Base-by-base conservation (phyloP, 2,113 vertebrate genomes). In the Clarias gariepinus region DNA sequence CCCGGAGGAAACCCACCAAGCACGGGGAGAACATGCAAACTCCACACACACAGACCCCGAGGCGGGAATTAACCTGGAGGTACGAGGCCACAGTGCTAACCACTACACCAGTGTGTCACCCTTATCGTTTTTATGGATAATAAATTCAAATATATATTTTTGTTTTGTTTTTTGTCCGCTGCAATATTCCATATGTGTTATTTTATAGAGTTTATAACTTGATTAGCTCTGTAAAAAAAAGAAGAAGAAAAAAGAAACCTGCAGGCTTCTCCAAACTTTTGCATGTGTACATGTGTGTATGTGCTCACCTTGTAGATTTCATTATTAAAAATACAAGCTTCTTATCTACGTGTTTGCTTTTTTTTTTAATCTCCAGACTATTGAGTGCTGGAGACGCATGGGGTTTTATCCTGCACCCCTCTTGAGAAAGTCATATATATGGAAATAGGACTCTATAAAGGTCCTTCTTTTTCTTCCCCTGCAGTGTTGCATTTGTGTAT, bases 381-480 rank as follows among this genome's bases (percentile, higher is more conserved):
- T 87, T 89, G 87, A 86, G 81, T 81, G 83, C n/a, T 53, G 57
- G 57, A 52, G n/a, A 63, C 11, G 89, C 90, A 89, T 25, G 16
- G 86, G 87, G 88, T 88, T 86, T 86, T 68, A 87, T 89, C 68
- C 87, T 82, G n/a, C 68, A 76, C 88, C 78, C 90, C 85, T 87
- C 89, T 90, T 89, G 74, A 85, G 89, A 86, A 89, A 84, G 83
- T 87, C 90, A 89, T 90, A 89, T 90, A 90, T 87, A 88, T 89
- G 87, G 88, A 91, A 92, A 92, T 91, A 77, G 84, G 87, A 82
- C 87, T 84, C 80, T 77, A 84, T 79, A 88, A 83, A 88, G 58
- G 82, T 63, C 81, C 55, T 74, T 73, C 71, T 30, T 53, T n/a
- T 58, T 73, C 23, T 68, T 21, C 60, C 63, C 73, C 82, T 85